A percentile compares a stretch with the other conserved stretches of the same genome.
These are phyloP conservation scores for Choloepus didactylus DNA, from an alignment of 2,797 vertebrate genomes.

Conservation along the genomic window DNA sequence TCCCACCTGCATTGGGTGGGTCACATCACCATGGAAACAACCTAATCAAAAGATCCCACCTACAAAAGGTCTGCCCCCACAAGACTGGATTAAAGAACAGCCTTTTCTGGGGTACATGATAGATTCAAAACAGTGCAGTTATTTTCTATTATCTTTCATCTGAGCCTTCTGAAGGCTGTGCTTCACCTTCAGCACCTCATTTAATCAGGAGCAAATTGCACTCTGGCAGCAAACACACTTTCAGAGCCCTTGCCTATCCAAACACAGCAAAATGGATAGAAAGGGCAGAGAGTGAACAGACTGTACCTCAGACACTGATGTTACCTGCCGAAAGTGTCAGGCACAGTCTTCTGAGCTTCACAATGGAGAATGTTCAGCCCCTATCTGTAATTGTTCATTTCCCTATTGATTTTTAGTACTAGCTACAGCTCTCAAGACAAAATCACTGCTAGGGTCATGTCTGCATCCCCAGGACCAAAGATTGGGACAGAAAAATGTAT, in stretches of 20 bases:
- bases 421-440: neutral
- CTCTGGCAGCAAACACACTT: neutral
- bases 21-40: too few species aligned
- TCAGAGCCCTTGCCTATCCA: neutral
- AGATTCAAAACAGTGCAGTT: too few species aligned
- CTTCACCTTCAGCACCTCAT: neutral
- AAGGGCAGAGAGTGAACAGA: neutral
- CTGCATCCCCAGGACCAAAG: neutral
- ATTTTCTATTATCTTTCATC: neutral
- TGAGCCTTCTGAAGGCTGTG: neutral
- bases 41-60: too few species aligned
- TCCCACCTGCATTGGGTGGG: too few species aligned
- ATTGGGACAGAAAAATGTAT: neutral
- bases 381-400: neutral
- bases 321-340: neutral
- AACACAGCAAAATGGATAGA: neutral
- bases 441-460: neutral
- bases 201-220: slow-evolving; percentile 5
- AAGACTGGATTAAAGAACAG: too few species aligned
- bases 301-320: neutral
- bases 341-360: neutral
- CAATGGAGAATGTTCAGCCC: neutral
- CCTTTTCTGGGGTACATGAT: too few species aligned
- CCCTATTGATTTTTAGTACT: neutral
- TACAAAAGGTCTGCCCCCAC: too few species aligned